These are phyloP conservation scores for Oceanodroma leucorhoa DNA, from an alignment of 2,797 vertebrate species.

Conservation along the genomic window DNA sequence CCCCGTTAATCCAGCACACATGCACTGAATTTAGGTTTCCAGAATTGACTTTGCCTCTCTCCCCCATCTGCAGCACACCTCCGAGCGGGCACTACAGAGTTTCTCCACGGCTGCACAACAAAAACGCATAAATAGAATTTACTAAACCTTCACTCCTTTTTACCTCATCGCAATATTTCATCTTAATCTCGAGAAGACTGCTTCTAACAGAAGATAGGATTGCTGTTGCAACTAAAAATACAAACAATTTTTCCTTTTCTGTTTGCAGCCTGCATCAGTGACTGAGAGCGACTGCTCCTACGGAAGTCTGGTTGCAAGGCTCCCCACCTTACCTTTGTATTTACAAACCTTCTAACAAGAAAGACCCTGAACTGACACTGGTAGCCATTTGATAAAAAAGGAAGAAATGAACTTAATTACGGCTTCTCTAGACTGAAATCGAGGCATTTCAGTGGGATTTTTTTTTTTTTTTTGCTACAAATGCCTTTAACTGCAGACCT, in stretches of 20 bases:
- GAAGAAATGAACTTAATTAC: rapidly evolving
- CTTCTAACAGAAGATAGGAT: background rate
- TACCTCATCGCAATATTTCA: rapidly evolving
- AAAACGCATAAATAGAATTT: background rate
- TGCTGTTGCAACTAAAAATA: background rate
- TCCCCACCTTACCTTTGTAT: rapidly evolving
- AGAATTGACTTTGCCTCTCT: background rate
- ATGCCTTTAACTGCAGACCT: background rate
- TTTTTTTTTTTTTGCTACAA: background rate
- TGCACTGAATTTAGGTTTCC: background rate
- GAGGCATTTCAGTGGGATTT: background rate
- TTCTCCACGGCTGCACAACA: background rate
- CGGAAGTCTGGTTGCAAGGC: rapidly evolving
- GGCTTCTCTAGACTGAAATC: background rate
- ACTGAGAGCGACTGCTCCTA: background rate
- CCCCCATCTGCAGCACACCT: background rate
- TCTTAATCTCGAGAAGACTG: rapidly evolving
- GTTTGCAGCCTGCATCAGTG: background rate
- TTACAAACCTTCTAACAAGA: rapidly evolving
- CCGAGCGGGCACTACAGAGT: rapidly evolving
- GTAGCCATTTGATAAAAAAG: background rate
- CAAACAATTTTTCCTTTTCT: rapidly evolving
- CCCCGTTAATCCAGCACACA: rapidly evolving
- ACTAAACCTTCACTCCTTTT: background rate
- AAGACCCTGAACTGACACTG: rapidly evolving